phyloP scores from a whole-genome alignment of 2,888 invertebrate genomes.

The Candidula unifasciata region DNA sequence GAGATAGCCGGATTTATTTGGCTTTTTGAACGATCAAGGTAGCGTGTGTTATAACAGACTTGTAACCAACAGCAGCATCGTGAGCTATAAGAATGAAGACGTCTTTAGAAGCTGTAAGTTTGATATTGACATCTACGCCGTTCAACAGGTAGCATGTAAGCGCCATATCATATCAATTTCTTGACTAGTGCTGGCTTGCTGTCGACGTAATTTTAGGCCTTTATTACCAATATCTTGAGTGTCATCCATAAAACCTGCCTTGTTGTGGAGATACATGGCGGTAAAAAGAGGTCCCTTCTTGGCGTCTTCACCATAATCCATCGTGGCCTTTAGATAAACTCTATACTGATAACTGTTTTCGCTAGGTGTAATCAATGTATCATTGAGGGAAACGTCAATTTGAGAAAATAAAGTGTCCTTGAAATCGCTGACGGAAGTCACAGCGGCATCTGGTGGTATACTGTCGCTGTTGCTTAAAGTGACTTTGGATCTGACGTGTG shows the following conservation, averaged over 20 bases:
- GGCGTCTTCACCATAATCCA: conserved; percentile 43
- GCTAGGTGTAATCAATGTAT: too few species aligned
- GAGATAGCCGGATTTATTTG: conserved; percentile 13
- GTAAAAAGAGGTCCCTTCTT: too few species aligned
- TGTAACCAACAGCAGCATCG: neutral
- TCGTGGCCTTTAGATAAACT: conserved; percentile 48
- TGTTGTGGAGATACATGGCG: neutral
- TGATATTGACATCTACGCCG: too few species aligned
- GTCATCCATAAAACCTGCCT: too few species aligned
- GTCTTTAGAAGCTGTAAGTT: conserved; percentile 13
- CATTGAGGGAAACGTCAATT: conserved; percentile 54
- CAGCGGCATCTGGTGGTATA: too few species aligned
- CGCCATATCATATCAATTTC: conserved; percentile 42
- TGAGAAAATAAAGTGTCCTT: conserved; percentile 52
- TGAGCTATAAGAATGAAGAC: conserved; percentile 27
- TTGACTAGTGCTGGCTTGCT: neutral
- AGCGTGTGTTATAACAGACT: too few species aligned
- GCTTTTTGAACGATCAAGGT: conserved; percentile 40
- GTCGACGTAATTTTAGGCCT: neutral
- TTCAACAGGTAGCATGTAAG: conserved; percentile 34
- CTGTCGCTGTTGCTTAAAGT: too few species aligned
- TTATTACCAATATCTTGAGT: neutral
- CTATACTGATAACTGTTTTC: conserved; percentile 56
- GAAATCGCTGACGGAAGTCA: conserved; percentile 50
- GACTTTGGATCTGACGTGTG: too few species aligned